Percentiles rank a stretch among this genome's conserved stretches.
These are phyloP conservation scores for Siphlonurus alternatus DNA, from an alignment of 2,888 invertebrate genomes.

Conservation along the genomic window DNA sequence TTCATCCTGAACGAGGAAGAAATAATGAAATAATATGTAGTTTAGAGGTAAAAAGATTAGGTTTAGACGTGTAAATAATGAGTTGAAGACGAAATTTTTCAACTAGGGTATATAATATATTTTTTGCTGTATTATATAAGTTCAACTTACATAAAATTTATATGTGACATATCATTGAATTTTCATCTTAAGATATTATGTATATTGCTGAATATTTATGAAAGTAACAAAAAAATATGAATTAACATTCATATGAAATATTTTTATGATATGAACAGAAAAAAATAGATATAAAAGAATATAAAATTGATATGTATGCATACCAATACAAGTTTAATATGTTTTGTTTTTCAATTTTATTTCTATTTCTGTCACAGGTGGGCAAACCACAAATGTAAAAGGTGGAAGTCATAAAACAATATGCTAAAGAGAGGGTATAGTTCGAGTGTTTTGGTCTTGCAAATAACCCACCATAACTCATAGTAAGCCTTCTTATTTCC, in stretches of 20 bases:
- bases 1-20: too few relatives aligned
- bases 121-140: too few relatives aligned
- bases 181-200: too few relatives aligned
- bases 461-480: not conserved
- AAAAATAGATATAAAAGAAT: not conserved
- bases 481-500: not conserved
- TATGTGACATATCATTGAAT: too few relatives aligned
- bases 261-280: not conserved
- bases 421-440: not conserved
- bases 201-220: too few relatives aligned
- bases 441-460: not conserved
- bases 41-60: too few relatives aligned
- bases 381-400: not conserved
- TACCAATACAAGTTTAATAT: not conserved
- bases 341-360: not conserved
- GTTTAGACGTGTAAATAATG: too few relatives aligned
- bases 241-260: not conserved
- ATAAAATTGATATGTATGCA: not conserved
- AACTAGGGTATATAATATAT: too few relatives aligned
- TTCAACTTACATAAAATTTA: too few relatives aligned
- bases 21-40: too few relatives aligned
- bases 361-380: not conserved
- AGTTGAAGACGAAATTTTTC: too few relatives aligned
- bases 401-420: not conserved
- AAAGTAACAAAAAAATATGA: too few relatives aligned